phyloP scores from a whole-genome alignment of 2,888 invertebrate species.

The Dinocampus coccinellae region DNA sequence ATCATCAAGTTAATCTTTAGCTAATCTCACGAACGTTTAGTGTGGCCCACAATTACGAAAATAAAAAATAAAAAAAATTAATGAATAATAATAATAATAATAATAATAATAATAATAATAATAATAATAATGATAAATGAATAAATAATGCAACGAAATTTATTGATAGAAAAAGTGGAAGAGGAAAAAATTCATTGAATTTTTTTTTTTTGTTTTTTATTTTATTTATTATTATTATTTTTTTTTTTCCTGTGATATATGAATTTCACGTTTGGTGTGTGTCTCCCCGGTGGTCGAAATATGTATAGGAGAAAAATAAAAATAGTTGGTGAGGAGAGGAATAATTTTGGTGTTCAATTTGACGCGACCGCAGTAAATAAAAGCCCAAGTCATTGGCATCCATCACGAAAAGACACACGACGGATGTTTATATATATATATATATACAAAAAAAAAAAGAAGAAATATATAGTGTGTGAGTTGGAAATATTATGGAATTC shows the following conservation, averaged over 20 bases:
- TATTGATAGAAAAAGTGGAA: no score
- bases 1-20: conserved; percentile 13
- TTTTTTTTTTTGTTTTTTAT: background rate
- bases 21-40: background rate
- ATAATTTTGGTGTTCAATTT: conserved; percentile 6
- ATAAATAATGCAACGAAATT: no score
- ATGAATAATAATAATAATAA: background rate
- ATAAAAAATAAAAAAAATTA: background rate
- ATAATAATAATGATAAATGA: no score
- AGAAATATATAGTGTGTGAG: background rate
- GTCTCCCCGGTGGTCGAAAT: background rate
- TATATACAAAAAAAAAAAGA: background rate
- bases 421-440: background rate
- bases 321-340: background rate
- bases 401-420: background rate
- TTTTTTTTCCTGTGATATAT: background rate
- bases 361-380: conserved; percentile 34
- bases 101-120: no score
- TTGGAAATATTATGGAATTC: conserved; percentile 28
- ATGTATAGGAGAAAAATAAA: background rate
- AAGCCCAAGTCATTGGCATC: conserved; percentile 27
- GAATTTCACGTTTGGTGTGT: no score
- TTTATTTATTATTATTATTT: background rate
- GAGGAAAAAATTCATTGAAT: background rate
- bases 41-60: background rate